Conservation (phyloP, 2,888 invertebrate species). For the Stenoptilia bipunctidactyla region DNA sequence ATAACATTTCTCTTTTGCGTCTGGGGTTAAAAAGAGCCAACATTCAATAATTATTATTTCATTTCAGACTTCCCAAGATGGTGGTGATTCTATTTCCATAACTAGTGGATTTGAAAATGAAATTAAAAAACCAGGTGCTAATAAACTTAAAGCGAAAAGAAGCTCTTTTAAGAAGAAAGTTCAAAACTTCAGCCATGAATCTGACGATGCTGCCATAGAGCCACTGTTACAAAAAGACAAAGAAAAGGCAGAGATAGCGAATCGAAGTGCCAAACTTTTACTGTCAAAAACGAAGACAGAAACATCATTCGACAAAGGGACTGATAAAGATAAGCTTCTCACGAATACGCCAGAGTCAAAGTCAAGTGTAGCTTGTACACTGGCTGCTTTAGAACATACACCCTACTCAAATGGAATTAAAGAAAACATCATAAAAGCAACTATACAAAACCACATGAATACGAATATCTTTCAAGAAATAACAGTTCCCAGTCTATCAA, state of each 20-base stretch:
- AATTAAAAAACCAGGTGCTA: conserved; percentile 45
- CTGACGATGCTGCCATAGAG: conserved; percentile 53
- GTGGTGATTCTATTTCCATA: conserved; percentile 45
- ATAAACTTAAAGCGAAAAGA: conserved; percentile 57
- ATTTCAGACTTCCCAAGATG: conserved; percentile 56
- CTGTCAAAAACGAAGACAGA: conserved; percentile 53
- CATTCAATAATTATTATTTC: too few relatives aligned
- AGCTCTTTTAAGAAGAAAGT: conserved; percentile 51
- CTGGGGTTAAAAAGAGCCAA: too few relatives aligned
- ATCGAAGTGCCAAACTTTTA: conserved; percentile 52
- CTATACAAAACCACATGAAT: conserved; percentile 46
- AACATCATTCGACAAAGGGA: conserved; percentile 25
- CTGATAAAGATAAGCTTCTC: conserved; percentile 27
- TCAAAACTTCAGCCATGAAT: conserved; percentile 43
- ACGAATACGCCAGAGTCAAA: conserved; percentile 13
- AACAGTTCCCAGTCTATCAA: conserved; percentile 21
- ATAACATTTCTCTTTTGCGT: too few relatives aligned
- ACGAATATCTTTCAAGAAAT: conserved; percentile 35
- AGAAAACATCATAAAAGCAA: conserved; percentile 19
- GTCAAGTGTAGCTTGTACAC: too few relatives aligned
- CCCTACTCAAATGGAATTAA: conserved; percentile 22
- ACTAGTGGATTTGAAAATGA: conserved; percentile 57
- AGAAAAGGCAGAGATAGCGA: conserved; percentile 28
- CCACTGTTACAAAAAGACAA: conserved; percentile 51
- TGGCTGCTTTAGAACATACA: conserved; percentile 16